phyloP scores from a whole-genome alignment of 2,888 invertebrate genomes.

The Cantharis rufa region DNA sequence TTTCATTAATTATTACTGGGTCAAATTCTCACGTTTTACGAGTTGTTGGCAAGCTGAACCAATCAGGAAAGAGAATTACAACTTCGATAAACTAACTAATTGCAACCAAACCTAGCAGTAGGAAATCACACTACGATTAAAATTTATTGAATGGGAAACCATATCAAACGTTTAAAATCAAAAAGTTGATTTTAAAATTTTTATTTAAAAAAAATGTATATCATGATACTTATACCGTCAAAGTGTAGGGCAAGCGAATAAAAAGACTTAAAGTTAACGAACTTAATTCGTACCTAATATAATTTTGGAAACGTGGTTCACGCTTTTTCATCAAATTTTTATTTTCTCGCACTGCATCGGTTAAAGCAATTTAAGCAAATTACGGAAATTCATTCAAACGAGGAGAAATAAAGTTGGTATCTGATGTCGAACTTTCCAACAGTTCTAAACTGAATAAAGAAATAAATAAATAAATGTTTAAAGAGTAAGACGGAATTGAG shows the following conservation, averaged over 20 bases:
- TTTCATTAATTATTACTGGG: conserved; percentile 12
- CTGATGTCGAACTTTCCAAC: background rate
- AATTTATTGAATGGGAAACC: background rate
- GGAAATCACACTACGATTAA: background rate
- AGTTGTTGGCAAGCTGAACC: conserved; percentile 9
- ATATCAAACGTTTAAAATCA: background rate
- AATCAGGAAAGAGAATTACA: conserved; percentile 16
- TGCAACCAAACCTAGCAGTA: background rate
- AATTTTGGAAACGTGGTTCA: background rate
- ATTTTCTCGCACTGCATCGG: background rate
- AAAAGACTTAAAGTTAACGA: background rate
- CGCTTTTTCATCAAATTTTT: background rate
- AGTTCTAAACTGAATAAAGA: background rate
- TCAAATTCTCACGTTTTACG: conserved; percentile 21
- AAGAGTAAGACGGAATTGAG: too few species aligned
- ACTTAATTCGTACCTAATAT: background rate
- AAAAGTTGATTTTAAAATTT: background rate
- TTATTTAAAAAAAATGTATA: background rate
- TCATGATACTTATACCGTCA: background rate
- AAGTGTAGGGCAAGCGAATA: background rate
- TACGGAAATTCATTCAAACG: background rate
- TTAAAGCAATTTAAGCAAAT: background rate
- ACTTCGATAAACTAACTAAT: conserved; percentile 18
- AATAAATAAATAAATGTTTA: background rate
- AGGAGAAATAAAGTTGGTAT: background rate